Evolutionary conservation across 2,888 invertebrate genomes (phyloP), one percentile per base, ranked within the genome.

Genomic region (Zonitis immaculata): DNA sequence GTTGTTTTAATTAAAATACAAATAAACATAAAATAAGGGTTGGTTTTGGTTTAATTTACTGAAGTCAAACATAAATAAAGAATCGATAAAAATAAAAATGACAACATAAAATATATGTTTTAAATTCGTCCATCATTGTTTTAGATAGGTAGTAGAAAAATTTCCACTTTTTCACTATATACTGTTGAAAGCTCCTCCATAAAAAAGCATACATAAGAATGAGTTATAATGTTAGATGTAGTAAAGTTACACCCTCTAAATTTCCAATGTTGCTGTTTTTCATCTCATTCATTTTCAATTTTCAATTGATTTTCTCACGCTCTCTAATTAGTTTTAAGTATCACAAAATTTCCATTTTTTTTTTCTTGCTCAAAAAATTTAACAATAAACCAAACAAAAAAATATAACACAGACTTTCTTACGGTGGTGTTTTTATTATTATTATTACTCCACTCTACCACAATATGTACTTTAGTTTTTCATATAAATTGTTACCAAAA

Each of bases 401-500:
- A n/a, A n/a, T n/a, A n/a, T n/a, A n/a, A n/a, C n/a, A n/a, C n/a
- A n/a, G n/a, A n/a, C n/a, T n/a, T n/a, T n/a, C n/a, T n/a, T n/a
- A n/a, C n/a, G n/a, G n/a, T n/a, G n/a, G n/a, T n/a, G n/a, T n/a
- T n/a, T n/a, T n/a, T n/a, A n/a, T n/a, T n/a, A n/a, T 32, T 32
- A 32, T 14, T 6, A 12, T 12, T 6, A 16, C 3, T 18, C 3
- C 16, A 9, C n/a, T 16, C 18, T 9, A 9, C 16, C 18, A 18
- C 32, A 30, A 30, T 30, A n/a, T 45, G 49, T 51, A 49, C 49
- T 55, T 55, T 52, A 32, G 20, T 35, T 35, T 49, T 35, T 12
- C 42, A 49, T 54, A 56, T 59, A 59, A 59, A 59, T 49, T 51
- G 56, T 51, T 56, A 59, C 60, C 55, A 54, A 55, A 27, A 49